Percentiles rank a stretch among this genome's conserved stretches.
phyloP scores from a whole-genome alignment of 2,888 invertebrate species.

The Tuta absoluta region DNA sequence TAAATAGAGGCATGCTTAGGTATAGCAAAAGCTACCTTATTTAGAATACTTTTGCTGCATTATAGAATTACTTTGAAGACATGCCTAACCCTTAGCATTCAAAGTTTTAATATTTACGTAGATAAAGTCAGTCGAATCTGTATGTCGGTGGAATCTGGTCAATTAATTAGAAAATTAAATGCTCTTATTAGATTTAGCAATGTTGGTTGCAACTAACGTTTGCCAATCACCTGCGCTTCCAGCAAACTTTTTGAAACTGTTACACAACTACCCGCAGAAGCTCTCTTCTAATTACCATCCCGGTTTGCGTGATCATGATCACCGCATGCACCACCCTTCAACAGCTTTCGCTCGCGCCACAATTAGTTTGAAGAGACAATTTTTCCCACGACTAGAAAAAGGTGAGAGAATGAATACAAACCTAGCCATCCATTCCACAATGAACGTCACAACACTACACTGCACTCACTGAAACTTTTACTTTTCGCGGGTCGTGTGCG shows the following conservation, averaged over 20 bases:
- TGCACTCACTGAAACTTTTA: conserved; percentile 60
- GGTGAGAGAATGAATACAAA: conserved; percentile 35
- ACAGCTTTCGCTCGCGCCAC: conserved; percentile 31
- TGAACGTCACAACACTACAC: conserved; percentile 56
- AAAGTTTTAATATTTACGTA: too few relatives aligned
- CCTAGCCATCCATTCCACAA: conserved; percentile 71
- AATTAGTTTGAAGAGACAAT: neutral
- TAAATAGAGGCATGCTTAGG: too few relatives aligned
- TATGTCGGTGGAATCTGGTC: too few relatives aligned
- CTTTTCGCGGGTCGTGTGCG: conserved; percentile 44
- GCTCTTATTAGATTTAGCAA: too few relatives aligned
- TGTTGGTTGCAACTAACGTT: conserved; percentile 9
- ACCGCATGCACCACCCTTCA: conserved; percentile 7
- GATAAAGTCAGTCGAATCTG: too few relatives aligned
- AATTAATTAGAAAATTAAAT: too few relatives aligned
- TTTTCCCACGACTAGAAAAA: conserved; percentile 30
- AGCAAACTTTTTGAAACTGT: conserved; percentile 19
- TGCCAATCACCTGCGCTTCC: conserved; percentile 13
- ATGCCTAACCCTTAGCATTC: too few relatives aligned
- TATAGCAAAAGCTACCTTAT: too few relatives aligned
- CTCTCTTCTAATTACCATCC: conserved; percentile 12
- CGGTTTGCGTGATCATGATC: conserved; percentile 22
- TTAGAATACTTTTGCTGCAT: too few relatives aligned
- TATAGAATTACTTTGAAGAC: too few relatives aligned
- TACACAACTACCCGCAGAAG: conserved; percentile 20